Evolutionary conservation across 2,888 invertebrate species (phyloP), one percentile per base, ranked within the genome.

Genomic region (Silvanus unidentatus): DNA sequence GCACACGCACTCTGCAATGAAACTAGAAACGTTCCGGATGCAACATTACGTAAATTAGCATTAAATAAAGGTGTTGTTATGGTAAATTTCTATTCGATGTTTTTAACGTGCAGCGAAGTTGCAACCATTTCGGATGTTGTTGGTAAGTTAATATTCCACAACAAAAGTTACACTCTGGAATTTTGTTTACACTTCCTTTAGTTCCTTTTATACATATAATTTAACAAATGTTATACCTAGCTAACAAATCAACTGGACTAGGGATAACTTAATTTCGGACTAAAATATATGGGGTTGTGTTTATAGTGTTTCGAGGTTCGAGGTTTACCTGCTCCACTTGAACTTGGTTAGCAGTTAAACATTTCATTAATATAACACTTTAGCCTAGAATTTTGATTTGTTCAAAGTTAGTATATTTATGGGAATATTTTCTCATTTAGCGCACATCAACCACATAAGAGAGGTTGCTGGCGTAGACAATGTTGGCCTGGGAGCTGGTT

Each of bases 401-500:
- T n/a, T n/a, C n/a, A n/a, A n/a, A n/a, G n/a, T n/a, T n/a, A n/a
- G n/a, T n/a, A 22, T 22, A 12, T 37, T 37, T 6, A 37, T 13
- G 13, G 9, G 14, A 4, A 15, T 45, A 39, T 49, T 48, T 53
- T 47, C 22, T 43, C 47, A 79, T 80, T 47, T 78, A 90, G 91
- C 88, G 58, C 91, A 92, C 76, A 89, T 92, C 73, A 90, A 91
- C 78, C 89, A 91, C 75, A 86, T 91, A 67, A 79, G 87, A 62
- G 82, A 84, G 65, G 79, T 88, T 52, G 89, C 89, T 50, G 91
- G 92, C 53, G 84, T 89, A 63, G 89, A 91, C 76, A 84, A 87
- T 73, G 88, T 91, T 49, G 92, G 91, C 40, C 79, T 92, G 51
- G 92, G 91, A 50, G 90, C 89, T 47, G 91, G 90, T 61, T 91